Evolutionary conservation across 2,113 vertebrate genomes (phyloP), one percentile per base, ranked within the genome.

Genomic region (Capricornis sumatraensis): DNA sequence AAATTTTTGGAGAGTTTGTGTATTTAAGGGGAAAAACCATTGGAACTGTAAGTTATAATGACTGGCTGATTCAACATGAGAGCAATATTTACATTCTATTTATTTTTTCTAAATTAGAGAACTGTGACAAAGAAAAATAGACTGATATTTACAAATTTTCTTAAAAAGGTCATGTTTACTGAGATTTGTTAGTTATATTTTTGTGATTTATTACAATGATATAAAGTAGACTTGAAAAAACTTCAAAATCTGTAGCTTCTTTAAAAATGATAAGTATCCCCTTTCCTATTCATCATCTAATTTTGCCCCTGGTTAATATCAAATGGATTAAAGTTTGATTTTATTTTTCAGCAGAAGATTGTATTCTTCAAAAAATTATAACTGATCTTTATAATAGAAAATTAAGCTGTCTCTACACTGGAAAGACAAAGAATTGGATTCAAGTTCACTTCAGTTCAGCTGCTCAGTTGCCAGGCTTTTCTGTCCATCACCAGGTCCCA

Each of bases 71-170:
- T 83, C 58, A 95, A 85, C 30, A 87, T 2, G 8, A 76, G 16
- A 50, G 1, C n/a, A 92, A 91, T 45, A 94, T 67, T 53, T 85
- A 40, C 58, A 47, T 91, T 90, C 71, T 85, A 84, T 97, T 95
- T 96, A 74, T 94, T 47, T 86, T 86, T 88, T 91, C 76, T 96
- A 93, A 97, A 96, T 92, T 95, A 92, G 74, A 95, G n/a, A 87
- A n/a, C 19, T 57, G 4, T 87, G 91, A 91, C 95, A 97, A 60
- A 97, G 96, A 97, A 96, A 97, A 97, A 95, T 94, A 86, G 53
- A 96, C 64, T 96, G 93, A 89, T 97, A 97, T 97, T 97, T 97
- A 64, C 58, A 97, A 96, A 74, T 53, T 30, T 89, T 94, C 94
- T 50, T 17, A 93, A 86, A 97, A 98, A 97, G 97, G 93, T 97